Evolutionary conservation across 1,140 invertebrate species (phyloP).

Genomic region (Calosoma granatense): DNA sequence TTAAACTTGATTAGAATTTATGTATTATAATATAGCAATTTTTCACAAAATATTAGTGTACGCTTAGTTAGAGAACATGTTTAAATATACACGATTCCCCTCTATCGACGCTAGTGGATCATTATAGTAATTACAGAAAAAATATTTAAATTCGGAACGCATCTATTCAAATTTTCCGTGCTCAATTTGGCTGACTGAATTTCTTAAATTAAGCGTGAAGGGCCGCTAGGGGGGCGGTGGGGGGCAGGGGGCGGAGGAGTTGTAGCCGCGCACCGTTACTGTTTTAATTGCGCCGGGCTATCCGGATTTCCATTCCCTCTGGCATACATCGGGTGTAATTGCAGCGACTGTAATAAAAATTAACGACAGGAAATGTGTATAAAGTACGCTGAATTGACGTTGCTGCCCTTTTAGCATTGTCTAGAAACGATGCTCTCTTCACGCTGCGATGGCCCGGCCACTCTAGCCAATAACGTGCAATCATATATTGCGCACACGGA

Average conservation of each 20-base stretch:
- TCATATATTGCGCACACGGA: neutral
- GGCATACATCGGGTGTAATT: constrained; percentile 3
- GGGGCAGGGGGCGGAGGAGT: too few species aligned
- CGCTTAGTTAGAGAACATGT: too few species aligned
- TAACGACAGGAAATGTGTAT: constrained; percentile 4
- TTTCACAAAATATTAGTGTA: too few species aligned
- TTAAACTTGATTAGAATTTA: too few species aligned
- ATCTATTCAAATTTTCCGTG: too few species aligned
- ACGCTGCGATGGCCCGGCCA: constrained; percentile 5
- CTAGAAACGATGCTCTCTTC: neutral
- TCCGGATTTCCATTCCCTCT: neutral
- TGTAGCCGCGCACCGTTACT: neutral
- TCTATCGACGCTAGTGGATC: too few species aligned
- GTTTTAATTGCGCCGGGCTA: neutral
- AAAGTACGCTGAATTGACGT: constrained; percentile 2
- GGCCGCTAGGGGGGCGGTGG: too few species aligned
- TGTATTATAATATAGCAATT: too few species aligned
- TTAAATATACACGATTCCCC: too few species aligned
- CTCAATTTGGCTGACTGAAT: too few species aligned
- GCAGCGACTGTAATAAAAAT: constrained; percentile 4
- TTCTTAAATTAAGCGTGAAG: neutral
- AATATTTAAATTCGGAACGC: too few species aligned
- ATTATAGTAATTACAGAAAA: too few species aligned
- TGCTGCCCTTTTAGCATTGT: neutral
- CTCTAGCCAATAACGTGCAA: neutral